These are phyloP conservation scores for Nemoura dubitans DNA, from an alignment of 2,888 invertebrate genomes.

Conservation along the genomic window DNA sequence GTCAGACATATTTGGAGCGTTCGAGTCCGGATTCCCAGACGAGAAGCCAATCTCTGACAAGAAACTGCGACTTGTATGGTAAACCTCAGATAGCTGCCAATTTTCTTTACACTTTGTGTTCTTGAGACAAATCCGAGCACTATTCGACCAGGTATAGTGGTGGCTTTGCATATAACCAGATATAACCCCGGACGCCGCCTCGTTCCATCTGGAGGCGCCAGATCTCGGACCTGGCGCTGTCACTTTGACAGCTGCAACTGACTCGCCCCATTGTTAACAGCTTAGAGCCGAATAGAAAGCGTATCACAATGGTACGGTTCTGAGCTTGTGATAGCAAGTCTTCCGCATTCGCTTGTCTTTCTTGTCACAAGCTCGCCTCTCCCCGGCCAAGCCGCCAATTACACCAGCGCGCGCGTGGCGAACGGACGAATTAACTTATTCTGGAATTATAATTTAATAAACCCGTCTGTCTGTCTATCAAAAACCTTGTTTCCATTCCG, in stretches of 20 bases:
- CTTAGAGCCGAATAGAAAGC: slow-evolving; percentile 10
- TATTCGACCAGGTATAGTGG: neutral
- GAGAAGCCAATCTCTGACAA: no score
- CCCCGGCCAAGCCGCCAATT: slow-evolving; percentile 2
- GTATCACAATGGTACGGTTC: neutral
- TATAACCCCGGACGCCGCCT: neutral
- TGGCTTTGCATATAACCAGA: neutral
- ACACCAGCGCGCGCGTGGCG: neutral
- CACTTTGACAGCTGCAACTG: slow-evolving; percentile 16
- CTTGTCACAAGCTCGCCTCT: neutral
- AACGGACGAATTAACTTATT: neutral
- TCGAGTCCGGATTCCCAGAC: neutral
- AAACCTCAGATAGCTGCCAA: neutral
- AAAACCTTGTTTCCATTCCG: neutral
- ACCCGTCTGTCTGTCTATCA: slow-evolving; percentile 30
- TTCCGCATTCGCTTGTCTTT: slow-evolving; percentile 24
- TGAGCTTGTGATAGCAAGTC: neutral
- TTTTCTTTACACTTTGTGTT: neutral
- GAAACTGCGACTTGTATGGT: no score
- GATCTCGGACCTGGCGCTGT: neutral
- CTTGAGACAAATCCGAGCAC: neutral
- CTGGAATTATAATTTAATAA: slow-evolving; percentile 29
- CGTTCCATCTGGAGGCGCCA: neutral
- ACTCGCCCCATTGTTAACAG: neutral
- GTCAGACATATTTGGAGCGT: neutral